These are phyloP conservation scores for Stegodyphus dumicola DNA, from an alignment of 1,140 invertebrate species.

Conservation along the genomic window DNA sequence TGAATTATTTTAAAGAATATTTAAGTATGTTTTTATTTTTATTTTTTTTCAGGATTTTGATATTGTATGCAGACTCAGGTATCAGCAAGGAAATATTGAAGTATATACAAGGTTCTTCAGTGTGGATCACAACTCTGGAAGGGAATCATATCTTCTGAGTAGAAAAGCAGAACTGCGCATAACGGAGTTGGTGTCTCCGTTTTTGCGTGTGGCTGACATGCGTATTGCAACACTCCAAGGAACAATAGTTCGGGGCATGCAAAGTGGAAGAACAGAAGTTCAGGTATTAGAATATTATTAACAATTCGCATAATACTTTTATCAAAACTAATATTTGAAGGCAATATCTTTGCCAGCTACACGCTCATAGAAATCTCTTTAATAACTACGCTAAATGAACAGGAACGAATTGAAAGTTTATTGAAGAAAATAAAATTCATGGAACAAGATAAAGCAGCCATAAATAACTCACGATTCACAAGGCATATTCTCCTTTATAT, in stretches of 20 bases:
- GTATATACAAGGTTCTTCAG: conserved; percentile 90
- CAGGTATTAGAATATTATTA: conserved; percentile 74
- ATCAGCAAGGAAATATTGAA: conserved; percentile 91
- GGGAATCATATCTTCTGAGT: conserved; percentile 89
- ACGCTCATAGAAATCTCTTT: too few species aligned
- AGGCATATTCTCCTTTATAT: too few species aligned
- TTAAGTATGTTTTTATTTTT: conserved; percentile 3
- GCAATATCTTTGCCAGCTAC: too few species aligned
- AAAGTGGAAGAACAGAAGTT: conserved; percentile 89
- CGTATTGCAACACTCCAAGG: conserved; percentile 85
- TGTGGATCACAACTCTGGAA: conserved; percentile 89
- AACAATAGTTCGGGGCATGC: conserved; percentile 85
- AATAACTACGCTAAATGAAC: too few species aligned
- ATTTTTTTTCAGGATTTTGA: conserved; percentile 59
- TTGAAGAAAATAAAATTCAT: too few species aligned
- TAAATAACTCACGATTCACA: too few species aligned
- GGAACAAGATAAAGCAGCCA: too few species aligned
- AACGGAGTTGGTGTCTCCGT: conserved; percentile 87
- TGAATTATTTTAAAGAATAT: not conserved
- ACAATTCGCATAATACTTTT: too few species aligned
- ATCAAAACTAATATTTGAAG: too few species aligned
- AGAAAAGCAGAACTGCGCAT: conserved; percentile 86
- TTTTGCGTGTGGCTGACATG: conserved; percentile 87
- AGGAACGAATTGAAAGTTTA: too few species aligned
- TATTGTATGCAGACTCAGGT: conserved; percentile 80